Evolutionary conservation across 2,797 vertebrate species (phyloP).

Genomic region (Scleropages formosus): DNA sequence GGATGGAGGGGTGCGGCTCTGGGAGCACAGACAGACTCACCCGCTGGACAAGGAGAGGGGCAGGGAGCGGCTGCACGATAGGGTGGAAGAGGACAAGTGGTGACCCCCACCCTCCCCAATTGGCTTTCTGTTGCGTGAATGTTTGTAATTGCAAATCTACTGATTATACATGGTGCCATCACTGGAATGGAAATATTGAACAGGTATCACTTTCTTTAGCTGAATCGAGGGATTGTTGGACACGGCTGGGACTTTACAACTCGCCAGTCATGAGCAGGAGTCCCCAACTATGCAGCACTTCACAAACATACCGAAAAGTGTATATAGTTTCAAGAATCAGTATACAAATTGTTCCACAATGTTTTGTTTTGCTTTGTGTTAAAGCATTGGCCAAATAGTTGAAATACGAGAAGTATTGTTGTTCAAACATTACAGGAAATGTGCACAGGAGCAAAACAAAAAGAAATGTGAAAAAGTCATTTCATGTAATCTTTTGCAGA

Average conservation of each 20-base stretch:
- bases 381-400: slow-evolving; percentile 35
- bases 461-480: slow-evolving; percentile 4
- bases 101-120: slow-evolving; percentile 13
- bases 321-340: slow-evolving; percentile 27
- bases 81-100: slow-evolving; percentile 36
- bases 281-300: slow-evolving; percentile 39
- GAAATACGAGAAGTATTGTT: slow-evolving; percentile 66
- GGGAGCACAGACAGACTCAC: slow-evolving; percentile 83
- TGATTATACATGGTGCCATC: slow-evolving; percentile 16
- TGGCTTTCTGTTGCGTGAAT: slow-evolving; percentile 20
- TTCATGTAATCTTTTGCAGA: slow-evolving; percentile 22
- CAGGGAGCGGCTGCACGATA: slow-evolving; percentile 41
- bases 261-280: slow-evolving; percentile 32
- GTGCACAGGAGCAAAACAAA: slow-evolving; percentile 43
- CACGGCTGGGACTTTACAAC: slow-evolving; percentile 21
- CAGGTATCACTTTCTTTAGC: slow-evolving; percentile 7
- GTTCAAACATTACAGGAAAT: slow-evolving; percentile 36
- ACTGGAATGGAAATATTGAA: background rate
- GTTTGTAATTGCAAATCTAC: slow-evolving; percentile 26
- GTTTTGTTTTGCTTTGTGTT: slow-evolving; percentile 36
- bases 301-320: slow-evolving; percentile 28
- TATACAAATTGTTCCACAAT: slow-evolving; percentile 5
- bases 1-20: slow-evolving; percentile 83
- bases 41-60: slow-evolving; percentile 74
- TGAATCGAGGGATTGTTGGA: background rate